These are phyloP conservation scores for Drosophila varians DNA, from an alignment of 1,140 invertebrate species.

Conservation along the genomic window DNA sequence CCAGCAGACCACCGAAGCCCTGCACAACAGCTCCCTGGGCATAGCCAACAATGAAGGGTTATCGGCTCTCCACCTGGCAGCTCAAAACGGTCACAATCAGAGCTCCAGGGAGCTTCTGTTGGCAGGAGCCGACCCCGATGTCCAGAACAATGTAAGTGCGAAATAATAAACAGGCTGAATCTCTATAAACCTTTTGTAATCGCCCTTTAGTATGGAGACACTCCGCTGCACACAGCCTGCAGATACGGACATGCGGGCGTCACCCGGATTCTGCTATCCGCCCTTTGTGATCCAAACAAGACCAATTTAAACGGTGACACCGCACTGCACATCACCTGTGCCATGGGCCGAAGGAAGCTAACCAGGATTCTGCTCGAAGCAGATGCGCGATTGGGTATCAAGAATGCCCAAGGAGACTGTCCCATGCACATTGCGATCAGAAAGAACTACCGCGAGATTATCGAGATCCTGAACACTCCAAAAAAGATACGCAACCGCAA, in stretches of 20 bases:
- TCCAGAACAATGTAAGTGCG: slow-evolving; percentile 94
- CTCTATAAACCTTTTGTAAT: background rate
- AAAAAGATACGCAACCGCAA: slow-evolving; percentile 80
- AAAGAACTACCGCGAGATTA: slow-evolving; percentile 93
- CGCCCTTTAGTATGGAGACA: slow-evolving; percentile 93
- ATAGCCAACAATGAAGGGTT: slow-evolving; percentile 94
- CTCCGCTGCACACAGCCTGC: slow-evolving; percentile 96
- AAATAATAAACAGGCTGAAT: background rate
- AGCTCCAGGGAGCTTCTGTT: slow-evolving; percentile 94
- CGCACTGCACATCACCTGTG: slow-evolving; percentile 95
- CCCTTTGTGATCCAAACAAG: slow-evolving; percentile 92
- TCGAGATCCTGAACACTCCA: slow-evolving; percentile 89
- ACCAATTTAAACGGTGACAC: slow-evolving; percentile 99
- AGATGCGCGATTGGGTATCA: slow-evolving; percentile 90
- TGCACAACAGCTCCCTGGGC: slow-evolving; percentile 89
- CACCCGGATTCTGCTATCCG: slow-evolving; percentile 95
- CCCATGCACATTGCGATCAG: slow-evolving; percentile 94
- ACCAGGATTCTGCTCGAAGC: slow-evolving; percentile 95
- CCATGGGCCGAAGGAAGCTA: slow-evolving; percentile 96
- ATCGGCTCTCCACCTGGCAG: slow-evolving; percentile 95
- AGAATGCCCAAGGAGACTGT: slow-evolving; percentile 96
- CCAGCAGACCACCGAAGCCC: slow-evolving; percentile 83
- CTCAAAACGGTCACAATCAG: slow-evolving; percentile 98
- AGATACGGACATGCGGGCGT: slow-evolving; percentile 98
- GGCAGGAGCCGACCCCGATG: slow-evolving; percentile 93